These are phyloP conservation scores for Gadus macrocephalus DNA, from an alignment of 2,113 vertebrate genomes.

Conservation along the genomic window DNA sequence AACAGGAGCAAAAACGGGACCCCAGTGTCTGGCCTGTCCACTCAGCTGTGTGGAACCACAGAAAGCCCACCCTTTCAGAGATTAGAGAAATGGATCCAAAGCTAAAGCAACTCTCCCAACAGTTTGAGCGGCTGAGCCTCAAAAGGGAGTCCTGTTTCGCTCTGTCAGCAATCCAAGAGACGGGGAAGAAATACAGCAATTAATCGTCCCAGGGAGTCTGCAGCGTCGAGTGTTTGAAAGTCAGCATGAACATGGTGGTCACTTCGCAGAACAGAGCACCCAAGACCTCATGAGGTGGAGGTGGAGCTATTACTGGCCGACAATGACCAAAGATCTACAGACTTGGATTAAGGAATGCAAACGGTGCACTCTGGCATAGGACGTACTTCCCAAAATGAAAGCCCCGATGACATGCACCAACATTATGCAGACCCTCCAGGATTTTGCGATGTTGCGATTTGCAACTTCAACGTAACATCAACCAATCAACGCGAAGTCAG, in stretches of 20 bases:
- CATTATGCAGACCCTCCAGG: too few species aligned
- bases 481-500: too few species aligned
- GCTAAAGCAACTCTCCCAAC: background rate
- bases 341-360: slow-evolving; percentile 10
- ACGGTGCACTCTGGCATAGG: slow-evolving; percentile 9
- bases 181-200: too few species aligned
- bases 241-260: slow-evolving; percentile 8
- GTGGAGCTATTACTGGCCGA: slow-evolving; percentile 8
- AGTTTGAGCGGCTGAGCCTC: slow-evolving; percentile 6
- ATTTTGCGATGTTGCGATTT: too few species aligned
- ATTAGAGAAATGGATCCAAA: background rate
- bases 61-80: background rate
- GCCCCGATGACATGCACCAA: too few species aligned
- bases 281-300: background rate
- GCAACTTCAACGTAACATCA: too few species aligned
- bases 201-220: slow-evolving; percentile 6
- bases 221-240: slow-evolving; percentile 3
- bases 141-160: slow-evolving; percentile 12
- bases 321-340: slow-evolving; percentile 9
- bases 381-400: slow-evolving; percentile 5
- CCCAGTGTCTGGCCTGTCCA: background rate
- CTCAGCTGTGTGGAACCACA: slow-evolving; percentile 5
- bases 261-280: slow-evolving; percentile 8
- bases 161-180: background rate
- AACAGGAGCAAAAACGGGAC: too few species aligned